Evolutionary conservation across 1,140 invertebrate species (phyloP), one percentile per base, ranked within the genome.

Genomic region (Eulimnadia texana): DNA sequence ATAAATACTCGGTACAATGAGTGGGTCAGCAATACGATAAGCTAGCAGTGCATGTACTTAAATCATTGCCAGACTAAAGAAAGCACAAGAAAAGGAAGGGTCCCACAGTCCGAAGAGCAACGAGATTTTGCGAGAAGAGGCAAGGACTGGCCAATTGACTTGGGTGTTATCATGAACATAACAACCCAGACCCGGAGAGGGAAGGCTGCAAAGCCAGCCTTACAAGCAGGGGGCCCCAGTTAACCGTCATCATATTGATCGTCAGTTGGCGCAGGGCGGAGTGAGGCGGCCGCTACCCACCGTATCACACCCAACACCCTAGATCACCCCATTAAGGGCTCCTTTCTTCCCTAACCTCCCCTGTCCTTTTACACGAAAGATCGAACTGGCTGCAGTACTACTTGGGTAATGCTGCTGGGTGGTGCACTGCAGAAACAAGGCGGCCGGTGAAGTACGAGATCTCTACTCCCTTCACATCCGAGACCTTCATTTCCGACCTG

Each of bases 111-210:
- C n/a, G 33, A 42, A 42, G 33, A 42, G 16, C 33, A 16, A 16
- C 6, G 33, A 42, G 33, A 42, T 42, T 42, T 42, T 42, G 33
- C 33, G 33, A 42, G 33, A 42, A 42, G 33, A 42, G 33, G 6
- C 6, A 6, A 42, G 16, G 33, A 42, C 33, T 42, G 6, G 33
- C n/a, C 33, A 42, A 42, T 42, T 42, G 33, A 42, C 33, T 42
- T 42, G 33, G 33, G 33, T 27, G 9, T 58, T 58, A 33, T 29
- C 55, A 25, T 58, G 55, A 22, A 58, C 27, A 58, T 42, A 58
- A 58, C 55, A 11, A 58, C 27, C n/a, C n/a, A n/a, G n/a, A n/a
- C n/a, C 33, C 6, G 33, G 6, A 42, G 33, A 42, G 33, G 33
- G 16, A 42, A 42, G 16, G 33, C 6, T 16, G 6, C 33, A 42